phyloP scores from a whole-genome alignment of 2,113 vertebrate genomes.

The Cryptotis parvus region DNA sequence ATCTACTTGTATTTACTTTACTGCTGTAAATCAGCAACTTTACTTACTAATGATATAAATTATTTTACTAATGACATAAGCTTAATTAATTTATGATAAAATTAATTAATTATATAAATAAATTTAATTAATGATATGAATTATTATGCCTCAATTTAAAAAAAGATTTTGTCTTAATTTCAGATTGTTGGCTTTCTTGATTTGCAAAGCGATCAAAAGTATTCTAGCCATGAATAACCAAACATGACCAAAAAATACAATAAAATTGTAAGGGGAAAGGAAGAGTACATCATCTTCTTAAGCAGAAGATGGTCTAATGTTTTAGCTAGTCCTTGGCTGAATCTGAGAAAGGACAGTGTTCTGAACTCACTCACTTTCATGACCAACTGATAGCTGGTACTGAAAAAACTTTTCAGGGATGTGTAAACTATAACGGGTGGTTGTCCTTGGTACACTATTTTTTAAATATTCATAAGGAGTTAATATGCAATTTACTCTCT shows the following conservation, averaged over 20 bases:
- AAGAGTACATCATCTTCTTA: conserved; percentile 77
- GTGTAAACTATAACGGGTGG: conserved; percentile 93
- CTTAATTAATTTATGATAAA: no score
- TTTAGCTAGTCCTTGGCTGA: conserved; percentile 88
- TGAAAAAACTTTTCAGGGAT: conserved; percentile 92
- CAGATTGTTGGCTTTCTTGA: conserved; percentile 89
- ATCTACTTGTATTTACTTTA: no score
- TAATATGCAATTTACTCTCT: conserved; percentile 99
- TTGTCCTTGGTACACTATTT: conserved; percentile 99
- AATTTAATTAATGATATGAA: no score
- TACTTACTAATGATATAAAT: no score
- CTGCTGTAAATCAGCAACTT: no score
- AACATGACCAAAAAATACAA: conserved; percentile 72
- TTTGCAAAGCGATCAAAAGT: conserved; percentile 84
- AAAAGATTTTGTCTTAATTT: conserved; percentile 86
- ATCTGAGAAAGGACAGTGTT: conserved; percentile 86
- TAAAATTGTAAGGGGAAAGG: conserved; percentile 55
- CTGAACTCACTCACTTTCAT: conserved; percentile 86
- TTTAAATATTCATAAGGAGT: conserved; percentile 99
- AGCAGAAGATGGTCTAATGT: conserved; percentile 85
- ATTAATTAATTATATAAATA: no score
- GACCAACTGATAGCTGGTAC: conserved; percentile 88
- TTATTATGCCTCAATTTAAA: no score
- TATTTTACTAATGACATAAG: no score
- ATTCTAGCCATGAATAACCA: conserved; percentile 81